Percentiles rank a stretch among this genome's conserved stretches.
These are phyloP conservation scores for Drosophila takahashii DNA, from an alignment of 1,140 invertebrate species.

Conservation along the genomic window DNA sequence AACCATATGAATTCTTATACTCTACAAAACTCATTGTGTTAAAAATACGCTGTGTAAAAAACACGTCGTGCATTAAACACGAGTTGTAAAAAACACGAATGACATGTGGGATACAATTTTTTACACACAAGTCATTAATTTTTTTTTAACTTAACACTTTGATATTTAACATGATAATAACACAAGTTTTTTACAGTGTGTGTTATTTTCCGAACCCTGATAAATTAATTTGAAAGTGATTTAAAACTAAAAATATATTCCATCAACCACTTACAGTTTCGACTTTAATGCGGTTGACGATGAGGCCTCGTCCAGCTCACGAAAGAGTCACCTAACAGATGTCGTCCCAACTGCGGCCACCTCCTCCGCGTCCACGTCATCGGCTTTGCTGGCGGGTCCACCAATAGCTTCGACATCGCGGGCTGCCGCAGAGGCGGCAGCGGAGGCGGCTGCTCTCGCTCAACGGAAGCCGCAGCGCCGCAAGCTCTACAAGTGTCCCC, in stretches of 20 bases:
- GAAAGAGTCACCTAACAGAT: constrained; percentile 56
- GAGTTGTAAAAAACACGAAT: too few species aligned
- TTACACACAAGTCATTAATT: too few species aligned
- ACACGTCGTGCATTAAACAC: too few species aligned
- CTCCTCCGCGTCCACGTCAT: constrained; percentile 63
- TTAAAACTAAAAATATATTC: neutral
- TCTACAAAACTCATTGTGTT: too few species aligned
- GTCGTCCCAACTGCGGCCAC: constrained; percentile 22
- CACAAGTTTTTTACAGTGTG: too few species aligned
- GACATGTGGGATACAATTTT: too few species aligned
- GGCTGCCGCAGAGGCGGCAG: constrained; percentile 65
- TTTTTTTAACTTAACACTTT: too few species aligned
- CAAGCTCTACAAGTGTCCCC: constrained; percentile 78
- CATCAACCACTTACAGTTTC: constrained; percentile 45
- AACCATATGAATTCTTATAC: too few species aligned
- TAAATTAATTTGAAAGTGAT: too few species aligned
- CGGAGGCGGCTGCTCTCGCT: constrained; percentile 52
- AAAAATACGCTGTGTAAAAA: too few species aligned
- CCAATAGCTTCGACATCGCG: constrained; percentile 72
- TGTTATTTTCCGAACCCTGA: too few species aligned
- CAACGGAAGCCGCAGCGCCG: constrained; percentile 60
- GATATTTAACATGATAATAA: too few species aligned
- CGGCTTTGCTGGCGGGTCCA: constrained; percentile 75
- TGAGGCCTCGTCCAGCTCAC: constrained; percentile 45
- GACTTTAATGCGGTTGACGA: constrained; percentile 68